These are phyloP conservation scores for Diprion similis DNA, from an alignment of 1,140 invertebrate species.

Conservation along the genomic window DNA sequence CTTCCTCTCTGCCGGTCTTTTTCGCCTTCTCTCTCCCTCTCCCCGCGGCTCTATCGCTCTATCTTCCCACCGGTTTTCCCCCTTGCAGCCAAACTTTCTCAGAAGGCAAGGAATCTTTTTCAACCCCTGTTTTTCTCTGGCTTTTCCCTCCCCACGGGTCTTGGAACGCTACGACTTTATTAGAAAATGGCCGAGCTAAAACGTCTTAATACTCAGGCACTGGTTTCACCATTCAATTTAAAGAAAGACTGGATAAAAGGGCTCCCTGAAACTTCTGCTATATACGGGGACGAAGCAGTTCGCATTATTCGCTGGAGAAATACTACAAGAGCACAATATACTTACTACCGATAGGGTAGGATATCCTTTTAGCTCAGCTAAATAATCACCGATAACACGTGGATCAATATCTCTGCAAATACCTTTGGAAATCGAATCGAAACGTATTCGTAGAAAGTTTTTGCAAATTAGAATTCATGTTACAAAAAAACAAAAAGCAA, in stretches of 20 bases:
- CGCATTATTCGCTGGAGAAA: too few species aligned
- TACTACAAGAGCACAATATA: too few species aligned
- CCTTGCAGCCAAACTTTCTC: constrained; percentile 37
- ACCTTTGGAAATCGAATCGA: too few species aligned
- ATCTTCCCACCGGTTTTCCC: constrained; percentile 20
- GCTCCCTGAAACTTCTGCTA: not conserved
- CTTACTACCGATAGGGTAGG: too few species aligned
- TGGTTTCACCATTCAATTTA: constrained; percentile 7
- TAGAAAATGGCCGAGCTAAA: constrained; percentile 54
- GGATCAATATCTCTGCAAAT: too few species aligned
- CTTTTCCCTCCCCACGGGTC: constrained; percentile 29
- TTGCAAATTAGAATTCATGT: too few species aligned
- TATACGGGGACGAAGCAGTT: too few species aligned
- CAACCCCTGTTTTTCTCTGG: constrained; percentile 47
- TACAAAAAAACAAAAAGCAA: too few species aligned
- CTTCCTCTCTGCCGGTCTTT: constrained; percentile 20
- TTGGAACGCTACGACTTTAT: constrained; percentile 53
- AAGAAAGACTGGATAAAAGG: constrained; percentile 5
- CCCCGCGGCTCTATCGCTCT: constrained; percentile 2
- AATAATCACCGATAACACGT: too few species aligned
- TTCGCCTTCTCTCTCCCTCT: constrained; percentile 28
- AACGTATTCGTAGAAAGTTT: too few species aligned
- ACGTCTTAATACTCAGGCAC: constrained; percentile 50
- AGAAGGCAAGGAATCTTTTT: constrained; percentile 49
- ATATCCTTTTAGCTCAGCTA: too few species aligned